phyloP scores from a whole-genome alignment of 2,888 invertebrate genomes.

The Lasius fuliginosus region DNA sequence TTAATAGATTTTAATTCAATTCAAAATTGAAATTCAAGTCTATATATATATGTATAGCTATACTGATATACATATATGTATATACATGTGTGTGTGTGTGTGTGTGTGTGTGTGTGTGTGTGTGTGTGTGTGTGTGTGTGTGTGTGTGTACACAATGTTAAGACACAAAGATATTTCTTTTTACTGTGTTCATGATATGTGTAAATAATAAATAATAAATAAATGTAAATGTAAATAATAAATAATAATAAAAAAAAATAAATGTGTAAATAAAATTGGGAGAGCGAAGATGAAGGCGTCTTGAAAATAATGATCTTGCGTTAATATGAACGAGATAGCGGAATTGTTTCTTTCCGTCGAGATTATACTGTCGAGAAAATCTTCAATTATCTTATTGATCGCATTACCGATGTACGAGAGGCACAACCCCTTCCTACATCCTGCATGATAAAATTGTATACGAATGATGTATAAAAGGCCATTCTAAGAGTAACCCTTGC shows the following conservation, averaged over 20 bases:
- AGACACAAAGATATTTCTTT: neutral
- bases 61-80: no score
- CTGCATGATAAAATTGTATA: constrained; percentile 58
- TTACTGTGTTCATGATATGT: neutral
- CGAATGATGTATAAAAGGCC: constrained; percentile 17
- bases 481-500: neutral
- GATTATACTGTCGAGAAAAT: constrained; percentile 76
- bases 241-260: no score
- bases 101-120: no score
- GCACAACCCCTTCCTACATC: constrained; percentile 75
- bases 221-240: no score
- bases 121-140: no score
- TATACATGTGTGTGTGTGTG: no score
- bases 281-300: neutral
- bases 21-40: no score
- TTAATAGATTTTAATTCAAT: neutral
- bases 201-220: neutral
- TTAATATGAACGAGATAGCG: constrained; percentile 69
- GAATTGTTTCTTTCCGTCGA: constrained; percentile 80
- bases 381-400: constrained; percentile 83
- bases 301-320: constrained; percentile 71
- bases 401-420: constrained; percentile 71
- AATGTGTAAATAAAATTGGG: neutral
- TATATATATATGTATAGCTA: neutral
- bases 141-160: neutral